Base-by-base conservation (phyloP, 2,888 invertebrate genomes). In the Allophyes oxyacanthae region DNA sequence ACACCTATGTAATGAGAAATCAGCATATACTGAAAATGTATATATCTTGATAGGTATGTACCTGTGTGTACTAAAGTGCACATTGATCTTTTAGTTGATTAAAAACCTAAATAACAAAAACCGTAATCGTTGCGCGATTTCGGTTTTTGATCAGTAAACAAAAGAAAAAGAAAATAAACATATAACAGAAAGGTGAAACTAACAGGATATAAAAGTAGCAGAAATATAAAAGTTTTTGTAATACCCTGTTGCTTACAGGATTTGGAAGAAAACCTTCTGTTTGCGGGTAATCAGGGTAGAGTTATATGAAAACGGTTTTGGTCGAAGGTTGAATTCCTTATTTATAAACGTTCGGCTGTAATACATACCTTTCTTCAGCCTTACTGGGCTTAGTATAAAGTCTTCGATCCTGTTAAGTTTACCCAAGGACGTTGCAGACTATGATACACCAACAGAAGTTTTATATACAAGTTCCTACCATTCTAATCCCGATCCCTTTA, bases 301-400 rank as follows among this genome's bases (percentile, higher is more conserved):
- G 30, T 37, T 63, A 45, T 45, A 40, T 62, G 38, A 63, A 63
- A 68, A 13, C 34, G 38, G 54, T 63, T 68, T 38, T 6, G 20
- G 52, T 34, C 28, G 54, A 41, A 53, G 43, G 53, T 11, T 30
- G 36, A 33, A 37, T 34, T 42, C 26, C 13, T 53, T 64, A 49
- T 51, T 46, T 15, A 36, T n/a, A n/a, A n/a, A n/a, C n/a, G 7
- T 36, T 9, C 8, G 0, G 36, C 3, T 2, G n/a, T n/a, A n/a
- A n/a, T n/a, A n/a, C n/a, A n/a, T n/a, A n/a, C n/a, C n/a, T n/a
- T n/a, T n/a, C n/a, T n/a, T n/a, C n/a, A n/a, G n/a, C n/a, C n/a
- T n/a, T n/a, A n/a, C n/a, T n/a, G n/a, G n/a, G n/a, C n/a, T n/a
- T n/a, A n/a, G n/a, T n/a, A n/a, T n/a, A n/a, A n/a, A n/a, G n/a